phyloP scores from a whole-genome alignment of 2,888 invertebrate species.

The Pseudolycoriella hygida region DNA sequence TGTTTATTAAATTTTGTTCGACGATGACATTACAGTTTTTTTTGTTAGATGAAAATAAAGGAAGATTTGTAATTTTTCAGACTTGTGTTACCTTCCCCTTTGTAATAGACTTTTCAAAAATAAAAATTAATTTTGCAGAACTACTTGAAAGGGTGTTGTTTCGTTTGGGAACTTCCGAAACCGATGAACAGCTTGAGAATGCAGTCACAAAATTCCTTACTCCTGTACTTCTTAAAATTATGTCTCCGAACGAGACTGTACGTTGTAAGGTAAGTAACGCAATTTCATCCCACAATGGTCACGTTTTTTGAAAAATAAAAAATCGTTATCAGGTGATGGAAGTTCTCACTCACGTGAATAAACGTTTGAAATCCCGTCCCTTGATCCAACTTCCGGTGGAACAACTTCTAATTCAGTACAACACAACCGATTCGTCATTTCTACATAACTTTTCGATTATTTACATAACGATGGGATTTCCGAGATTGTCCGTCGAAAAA shows the following conservation, averaged over 20 bases:
- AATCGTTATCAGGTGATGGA: constrained; percentile 59
- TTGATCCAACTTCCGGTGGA: constrained; percentile 75
- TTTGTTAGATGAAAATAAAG: too few relatives aligned
- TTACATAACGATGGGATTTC: constrained; percentile 83
- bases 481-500: constrained; percentile 54
- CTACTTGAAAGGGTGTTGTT: constrained; percentile 78
- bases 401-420: constrained; percentile 61
- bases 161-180: constrained; percentile 72
- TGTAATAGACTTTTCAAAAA: too few relatives aligned
- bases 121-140: constrained; percentile 33
- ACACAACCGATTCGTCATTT: constrained; percentile 55
- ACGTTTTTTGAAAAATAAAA: constrained; percentile 1
- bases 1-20: too few relatives aligned
- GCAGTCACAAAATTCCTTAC: constrained; percentile 63
- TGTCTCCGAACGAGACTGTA: constrained; percentile 73
- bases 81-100: too few relatives aligned
- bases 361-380: constrained; percentile 68
- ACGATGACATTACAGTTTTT: too few relatives aligned
- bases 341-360: constrained; percentile 77
- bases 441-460: constrained; percentile 83
- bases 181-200: constrained; percentile 73
- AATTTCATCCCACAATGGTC: too few relatives aligned
- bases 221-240: constrained; percentile 77
- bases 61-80: too few relatives aligned
- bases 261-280: constrained; percentile 41